These are phyloP conservation scores for Brachylomia viminalis DNA, from an alignment of 2,888 invertebrate species.

Conservation along the genomic window DNA sequence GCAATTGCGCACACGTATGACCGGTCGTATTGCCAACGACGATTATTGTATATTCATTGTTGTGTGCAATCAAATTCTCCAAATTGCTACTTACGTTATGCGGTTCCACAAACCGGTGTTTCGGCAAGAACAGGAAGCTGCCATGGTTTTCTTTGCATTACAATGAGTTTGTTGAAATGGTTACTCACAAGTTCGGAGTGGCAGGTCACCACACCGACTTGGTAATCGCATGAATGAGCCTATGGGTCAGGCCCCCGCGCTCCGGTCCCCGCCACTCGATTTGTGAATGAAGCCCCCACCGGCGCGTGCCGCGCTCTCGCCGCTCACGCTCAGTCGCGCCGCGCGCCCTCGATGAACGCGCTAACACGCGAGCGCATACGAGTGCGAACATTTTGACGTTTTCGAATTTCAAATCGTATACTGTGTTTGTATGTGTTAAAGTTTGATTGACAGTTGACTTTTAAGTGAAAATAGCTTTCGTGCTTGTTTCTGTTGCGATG, in stretches of 20 bases:
- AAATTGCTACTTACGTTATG: constrained; percentile 62
- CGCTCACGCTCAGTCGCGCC: constrained; percentile 86
- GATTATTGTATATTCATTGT: constrained; percentile 67
- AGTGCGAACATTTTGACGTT: constrained; percentile 79
- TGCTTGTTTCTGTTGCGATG: constrained; percentile 69
- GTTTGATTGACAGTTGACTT: constrained; percentile 73
- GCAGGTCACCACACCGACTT: constrained; percentile 69
- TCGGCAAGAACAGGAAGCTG: constrained; percentile 70
- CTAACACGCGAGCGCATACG: constrained; percentile 84
- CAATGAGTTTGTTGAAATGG: constrained; percentile 64
- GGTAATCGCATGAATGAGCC: constrained; percentile 85
- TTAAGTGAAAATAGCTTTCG: constrained; percentile 68
- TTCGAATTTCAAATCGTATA: constrained; percentile 83
- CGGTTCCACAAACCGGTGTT: constrained; percentile 65
- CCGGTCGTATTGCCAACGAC: constrained; percentile 72
- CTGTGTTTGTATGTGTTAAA: constrained; percentile 75
- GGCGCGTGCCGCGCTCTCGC: constrained; percentile 85
- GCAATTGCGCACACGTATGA: constrained; percentile 69
- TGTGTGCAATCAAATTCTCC: constrained; percentile 66
- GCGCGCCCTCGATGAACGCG: constrained; percentile 86
- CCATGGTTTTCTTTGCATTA: constrained; percentile 70
- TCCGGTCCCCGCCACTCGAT: constrained; percentile 83
- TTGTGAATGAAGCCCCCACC: constrained; percentile 89
- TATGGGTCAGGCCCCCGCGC: constrained; percentile 76
- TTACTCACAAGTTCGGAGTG: constrained; percentile 65